Evolutionary conservation across 2,113 vertebrate species (phyloP).

Genomic region (Eurypyga helias): DNA sequence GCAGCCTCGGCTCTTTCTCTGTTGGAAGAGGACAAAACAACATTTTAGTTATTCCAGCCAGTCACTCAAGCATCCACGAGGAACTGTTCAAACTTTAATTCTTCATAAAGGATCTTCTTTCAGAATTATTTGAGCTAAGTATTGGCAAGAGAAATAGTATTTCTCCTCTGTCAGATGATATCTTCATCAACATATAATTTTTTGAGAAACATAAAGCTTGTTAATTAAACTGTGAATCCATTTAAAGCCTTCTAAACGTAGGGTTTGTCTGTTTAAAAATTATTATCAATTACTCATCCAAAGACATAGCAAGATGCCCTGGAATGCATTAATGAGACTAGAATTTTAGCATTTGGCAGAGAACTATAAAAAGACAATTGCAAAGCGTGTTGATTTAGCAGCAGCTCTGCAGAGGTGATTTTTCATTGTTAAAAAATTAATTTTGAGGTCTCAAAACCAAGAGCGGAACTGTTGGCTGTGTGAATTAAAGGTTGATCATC

Average conservation of each 20-base stretch:
- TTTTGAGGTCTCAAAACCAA: not conserved
- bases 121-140: not conserved
- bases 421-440: not conserved
- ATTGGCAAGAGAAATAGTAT: not conserved
- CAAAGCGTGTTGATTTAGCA: not conserved
- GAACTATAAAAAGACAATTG: not conserved
- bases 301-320: not conserved
- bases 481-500: not conserved
- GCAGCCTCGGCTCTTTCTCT: not conserved
- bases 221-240: not conserved
- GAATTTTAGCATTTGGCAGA: not conserved
- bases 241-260: not conserved
- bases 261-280: not conserved
- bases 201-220: not conserved
- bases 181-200: not conserved
- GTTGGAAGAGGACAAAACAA: slow-evolving; percentile 34
- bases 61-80: not conserved
- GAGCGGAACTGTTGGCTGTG: not conserved
- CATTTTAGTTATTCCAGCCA: slow-evolving; percentile 16
- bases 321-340: not conserved
- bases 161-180: not conserved
- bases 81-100: slow-evolving; percentile 14
- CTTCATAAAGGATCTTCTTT: not conserved
- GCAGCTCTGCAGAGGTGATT: not conserved
- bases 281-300: not conserved